Conservation (phyloP, 2,797 vertebrate species). For the Babyrousa celebensis region DNA sequence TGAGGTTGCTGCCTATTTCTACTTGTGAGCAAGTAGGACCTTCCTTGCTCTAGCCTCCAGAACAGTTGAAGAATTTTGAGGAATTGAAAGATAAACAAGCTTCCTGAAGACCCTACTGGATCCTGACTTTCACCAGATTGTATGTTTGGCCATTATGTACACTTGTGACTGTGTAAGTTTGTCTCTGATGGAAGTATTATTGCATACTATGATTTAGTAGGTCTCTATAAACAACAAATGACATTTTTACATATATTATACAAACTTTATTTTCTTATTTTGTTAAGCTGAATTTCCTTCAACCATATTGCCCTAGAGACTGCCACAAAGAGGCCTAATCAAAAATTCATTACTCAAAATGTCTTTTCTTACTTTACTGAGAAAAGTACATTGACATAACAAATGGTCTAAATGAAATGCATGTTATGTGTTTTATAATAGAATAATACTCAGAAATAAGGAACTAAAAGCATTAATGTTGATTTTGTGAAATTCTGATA, state of each 20-base stretch:
- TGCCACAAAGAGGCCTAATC: not conserved
- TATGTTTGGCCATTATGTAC: not conserved
- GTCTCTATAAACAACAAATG: not conserved
- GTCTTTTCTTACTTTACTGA: not conserved
- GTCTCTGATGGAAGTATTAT: not conserved
- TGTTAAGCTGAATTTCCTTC: not conserved
- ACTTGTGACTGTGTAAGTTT: not conserved
- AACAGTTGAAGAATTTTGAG: not conserved
- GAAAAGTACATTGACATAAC: not conserved
- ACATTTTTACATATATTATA: not conserved
- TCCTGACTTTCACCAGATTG: not conserved
- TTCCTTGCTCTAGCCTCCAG: not conserved
- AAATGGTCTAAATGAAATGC: not conserved
- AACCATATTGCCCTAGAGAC: not conserved
- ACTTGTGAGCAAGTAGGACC: not conserved
- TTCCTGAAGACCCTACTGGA: not conserved
- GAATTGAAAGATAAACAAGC: not conserved
- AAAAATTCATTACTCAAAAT: not conserved
- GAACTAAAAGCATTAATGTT: not conserved
- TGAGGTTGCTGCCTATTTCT: not conserved
- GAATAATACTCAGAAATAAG: slow-evolving; percentile 20
- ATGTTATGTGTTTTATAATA: not conserved
- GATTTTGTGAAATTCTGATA: slow-evolving; percentile 33
- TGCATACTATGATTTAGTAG: not conserved
- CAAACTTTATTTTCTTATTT: not conserved